phyloP scores from a whole-genome alignment of 2,797 vertebrate species.

The Sebastes steindachneri region DNA sequence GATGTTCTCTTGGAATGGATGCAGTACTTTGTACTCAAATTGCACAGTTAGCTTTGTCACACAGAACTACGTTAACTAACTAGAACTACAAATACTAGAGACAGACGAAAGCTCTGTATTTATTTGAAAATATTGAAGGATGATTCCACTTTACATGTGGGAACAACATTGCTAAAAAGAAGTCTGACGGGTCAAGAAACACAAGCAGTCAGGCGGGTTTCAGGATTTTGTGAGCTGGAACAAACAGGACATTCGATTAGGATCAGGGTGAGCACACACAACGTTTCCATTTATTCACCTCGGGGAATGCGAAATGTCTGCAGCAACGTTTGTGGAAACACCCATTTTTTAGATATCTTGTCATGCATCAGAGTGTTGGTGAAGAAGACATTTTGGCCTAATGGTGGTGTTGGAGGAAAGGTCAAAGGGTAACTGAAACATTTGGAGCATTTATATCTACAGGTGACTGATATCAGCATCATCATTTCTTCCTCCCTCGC shows the following conservation, averaged over 20 bases:
- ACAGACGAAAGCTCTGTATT: neutral
- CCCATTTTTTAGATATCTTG: neutral
- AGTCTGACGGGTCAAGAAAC: neutral
- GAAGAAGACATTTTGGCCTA: neutral
- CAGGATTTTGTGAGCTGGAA: neutral
- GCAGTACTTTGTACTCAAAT: neutral
- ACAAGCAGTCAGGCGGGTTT: neutral
- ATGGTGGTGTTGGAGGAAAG: neutral
- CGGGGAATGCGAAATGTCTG: neutral
- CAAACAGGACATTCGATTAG: neutral
- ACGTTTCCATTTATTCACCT: neutral
- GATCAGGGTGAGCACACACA: neutral
- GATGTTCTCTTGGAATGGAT: neutral
- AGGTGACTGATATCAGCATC: neutral
- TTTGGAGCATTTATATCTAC: neutral
- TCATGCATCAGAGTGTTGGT: neutral
- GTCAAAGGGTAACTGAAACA: neutral
- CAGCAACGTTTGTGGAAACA: neutral
- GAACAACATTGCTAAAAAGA: neutral
- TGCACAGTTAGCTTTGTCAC: neutral
- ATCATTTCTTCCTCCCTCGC: neutral
- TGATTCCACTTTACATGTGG: neutral
- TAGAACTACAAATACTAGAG: neutral
- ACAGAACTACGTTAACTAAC: neutral
- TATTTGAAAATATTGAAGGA: neutral